Evolutionary conservation across 2,888 invertebrate genomes (phyloP).

Genomic region (Drosophila eohydei): DNA sequence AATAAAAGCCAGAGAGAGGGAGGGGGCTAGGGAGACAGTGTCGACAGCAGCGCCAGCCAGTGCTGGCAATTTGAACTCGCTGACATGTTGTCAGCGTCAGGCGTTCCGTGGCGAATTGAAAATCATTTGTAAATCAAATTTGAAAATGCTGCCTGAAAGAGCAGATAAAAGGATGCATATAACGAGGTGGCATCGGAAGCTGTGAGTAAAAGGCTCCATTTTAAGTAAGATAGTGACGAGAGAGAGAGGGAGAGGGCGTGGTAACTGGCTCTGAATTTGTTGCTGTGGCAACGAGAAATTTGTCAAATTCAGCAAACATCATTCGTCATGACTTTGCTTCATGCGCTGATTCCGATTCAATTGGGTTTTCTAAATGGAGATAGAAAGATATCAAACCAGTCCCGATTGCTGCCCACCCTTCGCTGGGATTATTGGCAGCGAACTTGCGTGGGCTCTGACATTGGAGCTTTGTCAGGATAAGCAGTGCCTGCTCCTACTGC

Average conservation of each 20-base stretch:
- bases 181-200: slow-evolving; percentile 33
- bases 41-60: slow-evolving; percentile 34
- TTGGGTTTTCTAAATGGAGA: slow-evolving; percentile 27
- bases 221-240: slow-evolving; percentile 4
- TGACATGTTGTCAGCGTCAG: slow-evolving; percentile 45
- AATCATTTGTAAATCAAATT: slow-evolving; percentile 72
- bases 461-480: slow-evolving; percentile 44
- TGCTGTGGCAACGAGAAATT: slow-evolving; percentile 51
- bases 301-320: slow-evolving; percentile 68
- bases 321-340: slow-evolving; percentile 62
- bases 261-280: slow-evolving; percentile 30
- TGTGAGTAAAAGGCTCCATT: slow-evolving; percentile 22
- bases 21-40: not conserved
- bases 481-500: slow-evolving; percentile 15
- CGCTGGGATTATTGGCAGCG: slow-evolving; percentile 53
- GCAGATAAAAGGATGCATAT: slow-evolving; percentile 51
- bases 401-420: not conserved
- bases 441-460: slow-evolving; percentile 45
- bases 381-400: slow-evolving; percentile 13
- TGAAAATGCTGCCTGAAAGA: slow-evolving; percentile 49
- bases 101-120: slow-evolving; percentile 51
- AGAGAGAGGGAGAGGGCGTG: not conserved
- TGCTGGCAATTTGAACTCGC: slow-evolving; percentile 29
- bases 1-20: not conserved
- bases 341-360: slow-evolving; percentile 51